Percentiles rank a stretch among this genome's conserved stretches.
Conservation (phyloP, 2,797 vertebrate species). For the Gadopsis bispinosus region DNA sequence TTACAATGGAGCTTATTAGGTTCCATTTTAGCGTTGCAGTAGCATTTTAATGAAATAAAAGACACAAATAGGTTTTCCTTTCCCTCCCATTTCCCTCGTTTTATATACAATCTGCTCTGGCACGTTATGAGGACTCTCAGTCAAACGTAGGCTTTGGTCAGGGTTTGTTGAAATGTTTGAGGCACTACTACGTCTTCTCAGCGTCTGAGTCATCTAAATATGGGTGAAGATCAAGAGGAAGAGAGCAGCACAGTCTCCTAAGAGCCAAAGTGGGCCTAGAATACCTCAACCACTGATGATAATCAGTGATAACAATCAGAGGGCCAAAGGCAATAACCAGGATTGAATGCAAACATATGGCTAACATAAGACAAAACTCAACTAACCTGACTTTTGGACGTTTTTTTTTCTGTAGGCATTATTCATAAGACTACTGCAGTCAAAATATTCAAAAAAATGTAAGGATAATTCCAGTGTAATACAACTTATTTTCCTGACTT, state of each 20-base stretch:
- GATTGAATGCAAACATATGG: constrained; percentile 49
- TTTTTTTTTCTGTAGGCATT: constrained; percentile 17
- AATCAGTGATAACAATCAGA: constrained; percentile 45
- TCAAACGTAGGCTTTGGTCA: constrained; percentile 49
- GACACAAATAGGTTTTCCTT: constrained; percentile 65
- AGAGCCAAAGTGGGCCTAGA: constrained; percentile 58
- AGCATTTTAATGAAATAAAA: constrained; percentile 54
- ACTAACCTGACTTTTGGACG: constrained; percentile 28
- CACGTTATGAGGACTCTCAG: constrained; percentile 40
- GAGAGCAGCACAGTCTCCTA: constrained; percentile 31
- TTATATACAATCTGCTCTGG: constrained; percentile 62
- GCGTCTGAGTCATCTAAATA: constrained; percentile 69
- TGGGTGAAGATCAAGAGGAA: constrained; percentile 59
- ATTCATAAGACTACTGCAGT: constrained; percentile 21
- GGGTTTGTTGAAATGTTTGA: constrained; percentile 52
- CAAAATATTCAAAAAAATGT: constrained; percentile 24
- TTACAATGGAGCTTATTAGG: constrained; percentile 47
- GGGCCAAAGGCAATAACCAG: constrained; percentile 65
- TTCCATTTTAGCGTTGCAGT: constrained; percentile 50
- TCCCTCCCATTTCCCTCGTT: constrained; percentile 47
- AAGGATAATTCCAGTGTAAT: constrained; percentile 19
- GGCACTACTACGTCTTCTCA: constrained; percentile 43
- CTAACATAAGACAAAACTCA: constrained; percentile 10
- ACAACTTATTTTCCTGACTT: constrained; percentile 3
- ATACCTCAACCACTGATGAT: constrained; percentile 60